Conservation (phyloP, 2,113 vertebrate species). For the Sebastes schlegelii region DNA sequence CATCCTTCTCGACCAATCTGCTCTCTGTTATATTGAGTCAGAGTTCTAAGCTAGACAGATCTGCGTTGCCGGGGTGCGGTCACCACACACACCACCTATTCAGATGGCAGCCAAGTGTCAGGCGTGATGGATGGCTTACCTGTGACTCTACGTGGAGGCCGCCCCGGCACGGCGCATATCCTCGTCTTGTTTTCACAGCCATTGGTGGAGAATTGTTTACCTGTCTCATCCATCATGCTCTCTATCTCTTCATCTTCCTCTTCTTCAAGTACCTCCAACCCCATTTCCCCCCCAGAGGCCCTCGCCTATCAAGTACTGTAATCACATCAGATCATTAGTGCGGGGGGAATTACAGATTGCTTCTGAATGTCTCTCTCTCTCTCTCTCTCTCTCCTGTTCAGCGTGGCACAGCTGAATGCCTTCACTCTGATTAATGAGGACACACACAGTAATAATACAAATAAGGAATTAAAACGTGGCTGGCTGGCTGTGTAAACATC, state of each 20-base stretch:
- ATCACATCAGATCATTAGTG: constrained; percentile 66
- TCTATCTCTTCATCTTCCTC: constrained; percentile 50
- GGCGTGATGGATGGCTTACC: constrained; percentile 67
- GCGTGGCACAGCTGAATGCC: constrained; percentile 75
- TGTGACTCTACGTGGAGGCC: constrained; percentile 25
- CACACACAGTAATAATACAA: constrained; percentile 77
- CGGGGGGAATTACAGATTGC: constrained; percentile 48
- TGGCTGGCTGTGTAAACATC: constrained; percentile 82
- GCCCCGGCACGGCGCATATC: constrained; percentile 14
- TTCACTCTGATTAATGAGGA: constrained; percentile 82
- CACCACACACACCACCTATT: constrained; percentile 55
- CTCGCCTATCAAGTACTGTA: constrained; percentile 48
- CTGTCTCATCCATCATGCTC: constrained; percentile 76
- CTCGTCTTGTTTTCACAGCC: constrained; percentile 69
- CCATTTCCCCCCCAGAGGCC: constrained; percentile 40
- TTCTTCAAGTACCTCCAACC: constrained; percentile 47
- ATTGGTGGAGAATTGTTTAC: constrained; percentile 72
- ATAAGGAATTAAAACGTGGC: constrained; percentile 76
- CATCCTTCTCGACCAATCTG: constrained; percentile 22
- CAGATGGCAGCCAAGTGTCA: constrained; percentile 70
- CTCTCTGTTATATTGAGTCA: constrained; percentile 44
- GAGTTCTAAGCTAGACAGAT: constrained; percentile 51
- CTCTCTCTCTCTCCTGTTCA: constrained; percentile 34
- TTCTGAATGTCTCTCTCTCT: constrained; percentile 32
- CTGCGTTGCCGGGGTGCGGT: constrained; percentile 47